Conservation (phyloP, 2,888 invertebrate genomes). For the Actias luna region DNA sequence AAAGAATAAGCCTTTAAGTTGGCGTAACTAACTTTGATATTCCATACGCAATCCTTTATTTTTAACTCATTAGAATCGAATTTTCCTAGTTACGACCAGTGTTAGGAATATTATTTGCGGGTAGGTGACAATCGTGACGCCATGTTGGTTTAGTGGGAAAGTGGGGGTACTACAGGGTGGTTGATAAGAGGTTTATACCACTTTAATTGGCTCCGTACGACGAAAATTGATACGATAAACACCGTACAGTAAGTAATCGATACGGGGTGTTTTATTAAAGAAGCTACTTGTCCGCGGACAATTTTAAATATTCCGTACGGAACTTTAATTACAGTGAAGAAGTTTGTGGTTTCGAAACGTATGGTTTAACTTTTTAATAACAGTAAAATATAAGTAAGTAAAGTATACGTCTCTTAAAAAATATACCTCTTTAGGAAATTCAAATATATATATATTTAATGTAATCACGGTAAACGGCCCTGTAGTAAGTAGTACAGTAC, state of each 20-base stretch:
- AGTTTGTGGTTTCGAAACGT: constrained; percentile 3
- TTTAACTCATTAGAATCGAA: constrained; percentile 31
- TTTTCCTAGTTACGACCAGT: constrained; percentile 24
- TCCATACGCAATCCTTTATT: constrained; percentile 33
- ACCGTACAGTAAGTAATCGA: constrained; percentile 48
- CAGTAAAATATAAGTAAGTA: background rate
- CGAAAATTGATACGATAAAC: constrained; percentile 61
- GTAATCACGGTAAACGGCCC: too few species aligned
- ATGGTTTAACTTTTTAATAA: constrained; percentile 2
- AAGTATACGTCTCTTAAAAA: background rate
- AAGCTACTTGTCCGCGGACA: constrained; percentile 25
- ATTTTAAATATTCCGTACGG: constrained; percentile 13
- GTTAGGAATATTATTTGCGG: constrained; percentile 43
- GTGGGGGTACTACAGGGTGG: constrained; percentile 64
- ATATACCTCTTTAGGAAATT: background rate
- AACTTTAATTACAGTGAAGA: constrained; percentile 16
- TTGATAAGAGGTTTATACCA: constrained; percentile 74
- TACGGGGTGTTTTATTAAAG: constrained; percentile 63
- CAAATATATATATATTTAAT: too few species aligned
- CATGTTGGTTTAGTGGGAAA: constrained; percentile 74
- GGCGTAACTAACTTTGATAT: constrained; percentile 35
- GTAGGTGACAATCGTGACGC: constrained; percentile 78
- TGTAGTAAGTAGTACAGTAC: too few species aligned
- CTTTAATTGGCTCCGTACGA: constrained; percentile 72
- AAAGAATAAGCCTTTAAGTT: constrained; percentile 71